These are phyloP conservation scores for Micronycteris hirsuta DNA, from an alignment of 2,113 vertebrate species.

Conservation along the genomic window DNA sequence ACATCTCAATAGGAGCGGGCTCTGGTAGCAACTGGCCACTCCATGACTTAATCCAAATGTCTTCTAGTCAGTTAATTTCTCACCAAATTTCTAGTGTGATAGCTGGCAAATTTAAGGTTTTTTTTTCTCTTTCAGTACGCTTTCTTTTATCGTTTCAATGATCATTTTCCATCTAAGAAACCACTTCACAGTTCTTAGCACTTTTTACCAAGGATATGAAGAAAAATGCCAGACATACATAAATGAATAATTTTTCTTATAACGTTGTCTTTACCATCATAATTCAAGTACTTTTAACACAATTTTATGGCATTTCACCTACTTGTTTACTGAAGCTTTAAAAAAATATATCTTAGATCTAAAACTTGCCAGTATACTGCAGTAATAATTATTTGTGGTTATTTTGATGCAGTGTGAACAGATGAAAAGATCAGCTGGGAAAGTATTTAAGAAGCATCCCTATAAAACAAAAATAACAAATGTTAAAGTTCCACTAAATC, in stretches of 20 bases:
- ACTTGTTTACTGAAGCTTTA: slow-evolving; percentile 43
- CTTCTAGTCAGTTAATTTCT: slow-evolving; percentile 50
- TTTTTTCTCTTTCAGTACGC: neutral
- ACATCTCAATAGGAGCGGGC: slow-evolving; percentile 53
- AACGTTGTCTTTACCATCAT: slow-evolving; percentile 18
- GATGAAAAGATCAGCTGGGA: slow-evolving; percentile 30
- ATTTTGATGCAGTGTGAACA: slow-evolving; percentile 43
- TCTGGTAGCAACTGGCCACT: slow-evolving; percentile 31
- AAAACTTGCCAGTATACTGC: neutral
- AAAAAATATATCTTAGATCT: neutral
- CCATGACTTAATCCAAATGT: slow-evolving; percentile 43
- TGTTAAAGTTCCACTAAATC: neutral
- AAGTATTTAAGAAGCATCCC: slow-evolving; percentile 40
- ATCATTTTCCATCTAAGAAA: slow-evolving; percentile 2
- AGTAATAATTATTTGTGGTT: neutral
- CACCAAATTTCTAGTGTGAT: slow-evolving; percentile 51
- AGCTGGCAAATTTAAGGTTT: neutral
- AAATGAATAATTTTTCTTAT: slow-evolving; percentile 39
- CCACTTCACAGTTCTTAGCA: slow-evolving; percentile 44
- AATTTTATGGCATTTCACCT: neutral
- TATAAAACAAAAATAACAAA: slow-evolving; percentile 54
- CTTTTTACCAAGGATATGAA: slow-evolving; percentile 28
- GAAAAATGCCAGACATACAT: slow-evolving; percentile 19
- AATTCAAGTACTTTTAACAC: slow-evolving; percentile 37
- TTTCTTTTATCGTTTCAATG: slow-evolving; percentile 28